These are phyloP conservation scores for Paralichthys olivaceus DNA, from an alignment of 2,113 vertebrate species.

Conservation along the genomic window DNA sequence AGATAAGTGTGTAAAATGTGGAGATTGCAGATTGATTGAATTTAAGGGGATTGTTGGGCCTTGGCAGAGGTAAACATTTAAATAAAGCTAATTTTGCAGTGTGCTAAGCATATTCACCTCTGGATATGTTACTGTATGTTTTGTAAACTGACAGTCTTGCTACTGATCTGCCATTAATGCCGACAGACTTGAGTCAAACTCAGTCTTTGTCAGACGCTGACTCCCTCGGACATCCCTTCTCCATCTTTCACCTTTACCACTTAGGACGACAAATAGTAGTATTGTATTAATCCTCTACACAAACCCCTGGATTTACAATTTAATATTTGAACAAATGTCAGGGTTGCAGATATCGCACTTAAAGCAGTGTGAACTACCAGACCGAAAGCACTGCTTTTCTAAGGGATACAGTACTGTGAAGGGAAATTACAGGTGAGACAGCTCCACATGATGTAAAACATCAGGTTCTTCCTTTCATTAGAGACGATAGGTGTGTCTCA, in stretches of 20 bases:
- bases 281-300: conserved; percentile 17
- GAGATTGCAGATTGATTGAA: too few species aligned
- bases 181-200: conserved; percentile 3
- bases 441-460: conserved; percentile 57
- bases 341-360: conserved; percentile 7
- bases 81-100: background rate
- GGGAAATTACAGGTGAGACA: conserved; percentile 55
- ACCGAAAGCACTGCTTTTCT: conserved; percentile 15
- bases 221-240: background rate
- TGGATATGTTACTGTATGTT: background rate
- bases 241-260: background rate
- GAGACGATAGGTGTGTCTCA: conserved; percentile 27
- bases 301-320: background rate
- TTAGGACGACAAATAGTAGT: background rate
- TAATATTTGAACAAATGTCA: conserved; percentile 8
- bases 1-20: too few species aligned
- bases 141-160: background rate
- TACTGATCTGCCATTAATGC: background rate
- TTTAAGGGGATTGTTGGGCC: too few species aligned
- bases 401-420: conserved; percentile 9
- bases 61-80: background rate
- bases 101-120: background rate
- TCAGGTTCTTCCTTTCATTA: conserved; percentile 55
- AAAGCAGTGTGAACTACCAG: conserved; percentile 21
- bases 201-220: background rate